Percentiles rank a stretch among this genome's conserved stretches.
These are phyloP conservation scores for Gambusia holbrooki DNA, from an alignment of 2,113 vertebrate genomes.

Conservation along the genomic window DNA sequence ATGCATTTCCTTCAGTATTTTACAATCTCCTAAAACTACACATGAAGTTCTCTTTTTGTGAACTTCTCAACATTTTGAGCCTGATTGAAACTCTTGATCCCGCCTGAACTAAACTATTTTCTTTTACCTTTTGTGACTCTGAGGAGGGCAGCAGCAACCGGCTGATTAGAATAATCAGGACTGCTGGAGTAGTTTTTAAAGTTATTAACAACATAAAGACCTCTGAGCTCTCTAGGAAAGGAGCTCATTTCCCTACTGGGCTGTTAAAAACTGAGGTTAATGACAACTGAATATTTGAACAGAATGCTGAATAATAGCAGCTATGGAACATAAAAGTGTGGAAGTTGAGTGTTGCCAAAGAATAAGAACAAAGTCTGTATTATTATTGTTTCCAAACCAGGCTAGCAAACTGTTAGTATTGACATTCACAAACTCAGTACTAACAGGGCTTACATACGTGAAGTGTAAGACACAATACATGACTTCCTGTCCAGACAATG, in stretches of 20 bases:
- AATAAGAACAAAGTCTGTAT: conserved; percentile 7
- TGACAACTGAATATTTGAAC: conserved; percentile 59
- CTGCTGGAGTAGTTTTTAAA: conserved; percentile 33
- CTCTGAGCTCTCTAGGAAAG: conserved; percentile 21
- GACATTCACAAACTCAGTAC: too few relatives aligned
- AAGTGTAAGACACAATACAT: too few relatives aligned
- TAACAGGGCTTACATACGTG: too few relatives aligned
- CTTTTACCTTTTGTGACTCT: conserved; percentile 12
- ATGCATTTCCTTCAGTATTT: too few relatives aligned
- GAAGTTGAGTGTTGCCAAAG: conserved; percentile 13
- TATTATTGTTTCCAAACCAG: not conserved
- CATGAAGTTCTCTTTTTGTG: too few relatives aligned
- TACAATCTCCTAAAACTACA: too few relatives aligned
- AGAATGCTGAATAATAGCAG: conserved; percentile 45
- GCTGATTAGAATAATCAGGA: conserved; percentile 18
- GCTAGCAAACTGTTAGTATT: not conserved
- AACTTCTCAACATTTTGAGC: too few relatives aligned
- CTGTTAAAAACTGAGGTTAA: conserved; percentile 47
- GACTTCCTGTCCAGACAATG: too few relatives aligned
- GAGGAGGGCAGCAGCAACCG: conserved; percentile 3
- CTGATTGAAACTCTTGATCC: conserved; percentile 7
- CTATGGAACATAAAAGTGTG: conserved; percentile 2
- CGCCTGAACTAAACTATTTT: conserved; percentile 7
- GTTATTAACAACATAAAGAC: conserved; percentile 42
- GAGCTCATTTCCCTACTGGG: conserved; percentile 23